A percentile compares a stretch with the other conserved stretches of the same genome.
Conservation (phyloP, 1,140 invertebrate genomes). For the Drosophila triauraria region DNA sequence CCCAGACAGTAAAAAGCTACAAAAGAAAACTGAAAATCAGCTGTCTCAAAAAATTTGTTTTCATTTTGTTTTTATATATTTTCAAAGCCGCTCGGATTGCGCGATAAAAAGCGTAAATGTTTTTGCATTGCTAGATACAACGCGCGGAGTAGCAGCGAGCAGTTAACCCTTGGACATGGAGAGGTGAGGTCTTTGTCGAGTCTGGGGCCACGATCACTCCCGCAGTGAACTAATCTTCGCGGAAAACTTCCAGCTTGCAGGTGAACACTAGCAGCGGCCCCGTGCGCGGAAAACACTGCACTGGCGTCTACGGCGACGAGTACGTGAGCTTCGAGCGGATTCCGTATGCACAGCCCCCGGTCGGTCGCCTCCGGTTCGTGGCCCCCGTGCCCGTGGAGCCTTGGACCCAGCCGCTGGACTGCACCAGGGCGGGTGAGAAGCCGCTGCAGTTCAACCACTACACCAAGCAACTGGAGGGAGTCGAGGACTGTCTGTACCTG, state of each 20-base stretch:
- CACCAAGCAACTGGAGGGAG: conserved; percentile 54
- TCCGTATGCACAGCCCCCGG: conserved; percentile 89
- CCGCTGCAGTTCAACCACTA: conserved; percentile 68
- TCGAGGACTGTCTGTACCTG: conserved; percentile 87
- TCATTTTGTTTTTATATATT: neutral
- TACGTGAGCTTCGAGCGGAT: conserved; percentile 86
- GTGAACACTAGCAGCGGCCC: conserved; percentile 48
- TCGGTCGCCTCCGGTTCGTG: conserved; percentile 87
- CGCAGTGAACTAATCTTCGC: neutral
- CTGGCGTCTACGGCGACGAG: conserved; percentile 59
- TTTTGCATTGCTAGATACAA: conserved; percentile 41
- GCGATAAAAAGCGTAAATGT: conserved; percentile 55
- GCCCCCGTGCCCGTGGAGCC: conserved; percentile 86
- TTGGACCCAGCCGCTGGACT: conserved; percentile 86
- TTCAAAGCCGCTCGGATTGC: conserved; percentile 5
- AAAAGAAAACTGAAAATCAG: conserved; percentile 43
- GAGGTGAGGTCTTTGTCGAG: conserved; percentile 26
- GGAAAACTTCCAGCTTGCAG: conserved; percentile 8
- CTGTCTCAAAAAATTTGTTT: conserved; percentile 31
- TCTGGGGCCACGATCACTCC: too few species aligned
- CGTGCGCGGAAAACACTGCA: conserved; percentile 54
- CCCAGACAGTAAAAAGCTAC: conserved; percentile 8
- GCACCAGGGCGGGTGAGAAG: conserved; percentile 45
- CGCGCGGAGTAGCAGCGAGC: neutral
- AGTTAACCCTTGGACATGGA: conserved; percentile 43